Evolutionary conservation across 2,888 invertebrate species (phyloP).

Genomic region (Ommatoiulus sabulosus): DNA sequence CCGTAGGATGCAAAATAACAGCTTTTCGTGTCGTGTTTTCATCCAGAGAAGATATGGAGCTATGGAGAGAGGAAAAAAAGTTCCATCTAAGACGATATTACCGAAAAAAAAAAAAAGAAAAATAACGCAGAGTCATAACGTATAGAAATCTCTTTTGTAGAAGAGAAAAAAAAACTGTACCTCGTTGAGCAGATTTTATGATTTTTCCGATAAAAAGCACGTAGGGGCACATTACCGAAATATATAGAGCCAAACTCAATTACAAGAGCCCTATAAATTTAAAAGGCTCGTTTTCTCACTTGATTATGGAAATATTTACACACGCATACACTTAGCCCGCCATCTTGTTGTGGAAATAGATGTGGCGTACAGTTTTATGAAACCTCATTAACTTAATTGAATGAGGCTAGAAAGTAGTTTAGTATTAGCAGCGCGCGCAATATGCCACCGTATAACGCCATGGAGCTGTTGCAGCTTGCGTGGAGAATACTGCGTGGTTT

Average conservation of each 20-base stretch:
- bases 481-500: no score
- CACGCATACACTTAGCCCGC: slow-evolving; percentile 19
- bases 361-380: slow-evolving; percentile 1
- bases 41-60: neutral
- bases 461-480: no score
- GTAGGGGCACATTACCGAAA: neutral
- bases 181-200: neutral
- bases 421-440: no score
- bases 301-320: slow-evolving; percentile 19
- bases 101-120: no score
- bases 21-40: slow-evolving; percentile 19
- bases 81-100: neutral
- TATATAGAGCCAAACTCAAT: neutral
- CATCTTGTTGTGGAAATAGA: slow-evolving; percentile 2
- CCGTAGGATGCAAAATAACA: slow-evolving; percentile 26
- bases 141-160: neutral
- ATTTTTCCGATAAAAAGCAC: neutral
- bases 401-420: neutral
- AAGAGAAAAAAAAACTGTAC: neutral
- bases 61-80: neutral
- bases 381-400: neutral
- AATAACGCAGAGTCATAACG: no score
- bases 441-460: no score
- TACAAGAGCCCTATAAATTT: neutral
- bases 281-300: neutral